phyloP scores from a whole-genome alignment of 2,888 invertebrate genomes.

The Chrysodeixis includens region DNA sequence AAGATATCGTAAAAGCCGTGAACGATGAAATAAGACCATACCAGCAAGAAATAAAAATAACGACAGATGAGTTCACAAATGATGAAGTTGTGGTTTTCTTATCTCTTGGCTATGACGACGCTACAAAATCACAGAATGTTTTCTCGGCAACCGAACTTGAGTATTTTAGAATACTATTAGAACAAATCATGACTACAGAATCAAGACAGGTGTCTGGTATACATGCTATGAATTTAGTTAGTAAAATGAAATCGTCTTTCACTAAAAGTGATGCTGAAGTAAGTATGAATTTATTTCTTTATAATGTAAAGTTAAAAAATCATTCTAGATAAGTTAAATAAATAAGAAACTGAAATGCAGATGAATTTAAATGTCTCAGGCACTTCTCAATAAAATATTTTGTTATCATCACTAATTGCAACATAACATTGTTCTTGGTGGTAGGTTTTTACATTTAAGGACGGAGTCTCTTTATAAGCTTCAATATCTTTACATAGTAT shows the following conservation, averaged over 20 bases:
- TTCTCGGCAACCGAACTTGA: constrained; percentile 79
- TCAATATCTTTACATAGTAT: no score
- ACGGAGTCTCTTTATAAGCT: no score
- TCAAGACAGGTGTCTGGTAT: constrained; percentile 78
- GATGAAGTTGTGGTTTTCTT: constrained; percentile 79
- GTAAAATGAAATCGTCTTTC: constrained; percentile 75
- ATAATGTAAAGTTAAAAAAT: no score
- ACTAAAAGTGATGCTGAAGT: constrained; percentile 82
- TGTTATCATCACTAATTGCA: no score
- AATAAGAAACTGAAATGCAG: constrained; percentile 75
- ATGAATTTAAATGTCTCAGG: no score
- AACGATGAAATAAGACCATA: constrained; percentile 76
- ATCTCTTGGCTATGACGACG: constrained; percentile 77
- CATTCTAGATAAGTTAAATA: no score
- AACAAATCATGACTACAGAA: constrained; percentile 80
- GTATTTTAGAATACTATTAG: constrained; percentile 79
- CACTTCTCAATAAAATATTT: no score
- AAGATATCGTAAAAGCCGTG: constrained; percentile 74
- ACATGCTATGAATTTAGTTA: constrained; percentile 79
- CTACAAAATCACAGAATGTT: constrained; percentile 79
- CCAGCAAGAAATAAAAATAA: constrained; percentile 78
- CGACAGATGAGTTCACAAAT: constrained; percentile 76
- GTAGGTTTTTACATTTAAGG: no score
- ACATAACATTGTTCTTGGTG: no score
- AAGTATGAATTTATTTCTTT: constrained; percentile 44